Percentiles rank a stretch among this genome's conserved stretches.
Evolutionary conservation across 1,140 invertebrate genomes (phyloP).

Genomic region (Psix sp.): DNA sequence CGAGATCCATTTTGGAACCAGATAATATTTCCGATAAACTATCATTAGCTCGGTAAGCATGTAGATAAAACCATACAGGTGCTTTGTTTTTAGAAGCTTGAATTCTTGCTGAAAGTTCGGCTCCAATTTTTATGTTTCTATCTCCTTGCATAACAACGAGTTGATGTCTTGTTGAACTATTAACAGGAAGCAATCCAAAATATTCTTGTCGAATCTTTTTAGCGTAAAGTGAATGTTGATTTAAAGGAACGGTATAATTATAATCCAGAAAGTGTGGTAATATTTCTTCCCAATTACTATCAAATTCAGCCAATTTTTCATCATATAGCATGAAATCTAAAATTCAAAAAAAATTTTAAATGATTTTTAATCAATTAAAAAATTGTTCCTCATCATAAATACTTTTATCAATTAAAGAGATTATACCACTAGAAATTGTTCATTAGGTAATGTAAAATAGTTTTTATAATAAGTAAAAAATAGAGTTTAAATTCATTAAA

Average conservation of each 20-base stretch:
- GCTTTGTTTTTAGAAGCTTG: background rate
- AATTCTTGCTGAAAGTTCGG: background rate
- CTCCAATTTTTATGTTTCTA: background rate
- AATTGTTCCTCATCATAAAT: too few relatives aligned
- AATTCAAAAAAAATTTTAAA: background rate
- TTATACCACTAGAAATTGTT: too few relatives aligned
- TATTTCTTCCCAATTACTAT: background rate
- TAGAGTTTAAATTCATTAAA: too few relatives aligned
- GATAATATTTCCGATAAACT: too few relatives aligned
- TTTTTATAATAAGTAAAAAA: too few relatives aligned
- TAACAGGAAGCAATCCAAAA: background rate
- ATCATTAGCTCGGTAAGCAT: background rate
- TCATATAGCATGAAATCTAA: constrained; percentile 7
- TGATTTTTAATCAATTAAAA: too few relatives aligned
- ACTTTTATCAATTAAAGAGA: too few relatives aligned
- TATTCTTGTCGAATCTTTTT: background rate
- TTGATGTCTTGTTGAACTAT: background rate
- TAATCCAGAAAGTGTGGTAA: background rate
- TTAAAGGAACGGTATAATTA: background rate
- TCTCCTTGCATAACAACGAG: background rate
- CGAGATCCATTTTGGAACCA: too few relatives aligned
- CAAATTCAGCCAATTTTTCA: background rate
- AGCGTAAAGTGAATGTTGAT: background rate
- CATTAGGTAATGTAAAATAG: too few relatives aligned
- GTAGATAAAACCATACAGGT: background rate